Conservation (phyloP, 2,888 invertebrate species). For the Rotaria macrura region DNA sequence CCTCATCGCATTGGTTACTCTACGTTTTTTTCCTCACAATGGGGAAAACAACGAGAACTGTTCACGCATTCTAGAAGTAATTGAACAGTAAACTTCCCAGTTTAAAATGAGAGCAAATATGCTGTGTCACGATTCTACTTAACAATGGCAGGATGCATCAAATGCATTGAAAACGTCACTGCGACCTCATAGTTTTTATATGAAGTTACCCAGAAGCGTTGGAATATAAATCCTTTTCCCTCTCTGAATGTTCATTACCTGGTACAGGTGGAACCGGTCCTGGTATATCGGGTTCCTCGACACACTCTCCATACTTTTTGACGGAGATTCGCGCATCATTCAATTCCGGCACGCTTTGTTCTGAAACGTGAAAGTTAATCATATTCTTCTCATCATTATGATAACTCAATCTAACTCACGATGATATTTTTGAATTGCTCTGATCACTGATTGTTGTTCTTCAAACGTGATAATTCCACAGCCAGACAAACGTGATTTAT, state of each 20-base stretch:
- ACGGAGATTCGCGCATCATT: background rate
- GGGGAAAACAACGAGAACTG: too few species aligned
- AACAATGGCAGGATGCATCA: too few species aligned
- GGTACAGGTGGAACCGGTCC: background rate
- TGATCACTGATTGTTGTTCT: background rate
- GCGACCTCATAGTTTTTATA: too few species aligned
- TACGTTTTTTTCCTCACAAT: too few species aligned
- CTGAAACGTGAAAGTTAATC: background rate
- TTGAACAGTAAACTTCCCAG: too few species aligned
- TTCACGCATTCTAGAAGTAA: too few species aligned
- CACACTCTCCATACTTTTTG: background rate
- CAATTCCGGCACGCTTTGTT: rapidly evolving
- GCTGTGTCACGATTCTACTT: too few species aligned
- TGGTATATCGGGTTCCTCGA: background rate
- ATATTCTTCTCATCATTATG: background rate
- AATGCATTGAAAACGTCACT: too few species aligned
- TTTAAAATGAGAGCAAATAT: too few species aligned
- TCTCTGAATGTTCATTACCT: background rate
- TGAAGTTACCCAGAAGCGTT: background rate
- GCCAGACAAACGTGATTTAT: background rate
- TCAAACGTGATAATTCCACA: background rate
- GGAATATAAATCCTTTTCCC: background rate
- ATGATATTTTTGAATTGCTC: background rate
- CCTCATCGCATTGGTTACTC: too few species aligned
- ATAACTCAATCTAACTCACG: background rate